Evolutionary conservation across 2,113 vertebrate species (phyloP), one percentile per base, ranked within the genome.

Genomic region (Podilymbus podiceps): DNA sequence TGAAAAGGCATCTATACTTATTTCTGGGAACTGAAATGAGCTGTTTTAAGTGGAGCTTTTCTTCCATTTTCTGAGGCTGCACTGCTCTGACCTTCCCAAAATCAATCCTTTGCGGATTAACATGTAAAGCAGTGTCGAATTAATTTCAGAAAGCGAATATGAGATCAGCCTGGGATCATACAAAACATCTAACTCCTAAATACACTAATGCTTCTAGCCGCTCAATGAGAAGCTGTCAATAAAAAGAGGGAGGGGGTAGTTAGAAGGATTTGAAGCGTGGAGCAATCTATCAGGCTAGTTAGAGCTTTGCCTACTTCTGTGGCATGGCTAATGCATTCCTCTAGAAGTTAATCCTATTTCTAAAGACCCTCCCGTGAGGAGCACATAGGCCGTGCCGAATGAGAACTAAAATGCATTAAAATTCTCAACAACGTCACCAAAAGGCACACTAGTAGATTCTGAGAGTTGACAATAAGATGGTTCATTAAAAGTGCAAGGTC

Each of bases 301-400:
- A 97, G 97, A 96, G 90, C 96, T 92, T 82, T 94, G 97, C 97
- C 97, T 95, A 84, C 97, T 97, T 95, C 97, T 94, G 97, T 93
- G 97, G 95, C 97, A 95, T 96, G 96, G 97, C 98, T 98, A 98
- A 98, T 98, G 98, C 98, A 98, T 99, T 99, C 98, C 98, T 98
- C 97, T 95, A 98, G 97, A 98, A 98, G 98, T 97, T 99, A 99
- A 99, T 99, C 98, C 98, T 95, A 98, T 98, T 98, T 98, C 98
- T 97, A 99, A 98, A 98, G 98, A 97, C 96, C 96, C 97, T 98
- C 98, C 98, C 91, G 94, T 64, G 89, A 98, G 98, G 93, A 96
- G 98, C 97, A 96, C 98, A 96, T 90, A 95, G 98, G 98, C 98
- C 93, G 80, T 98, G 97, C 97, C 79, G 97, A 98, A 98, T 97